Evolutionary conservation across 2,888 invertebrate species (phyloP).

Genomic region (Drosophila prostipennis): DNA sequence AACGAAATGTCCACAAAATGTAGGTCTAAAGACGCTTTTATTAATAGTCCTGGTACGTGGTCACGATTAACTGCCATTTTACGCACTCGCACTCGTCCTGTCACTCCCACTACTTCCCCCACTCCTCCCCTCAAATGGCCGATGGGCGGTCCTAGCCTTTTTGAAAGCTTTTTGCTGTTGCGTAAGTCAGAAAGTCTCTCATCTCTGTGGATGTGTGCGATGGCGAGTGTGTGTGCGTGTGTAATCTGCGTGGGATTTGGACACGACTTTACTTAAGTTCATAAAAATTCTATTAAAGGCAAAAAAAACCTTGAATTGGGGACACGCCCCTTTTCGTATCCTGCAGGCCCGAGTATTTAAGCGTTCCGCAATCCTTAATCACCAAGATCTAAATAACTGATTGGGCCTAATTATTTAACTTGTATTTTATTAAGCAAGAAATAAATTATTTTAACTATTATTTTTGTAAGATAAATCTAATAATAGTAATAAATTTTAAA

Average conservation of each 20-base stretch:
- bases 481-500: too few relatives aligned
- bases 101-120: conserved; percentile 17
- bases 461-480: too few relatives aligned
- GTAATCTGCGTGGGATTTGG: conserved; percentile 72
- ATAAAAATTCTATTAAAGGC: conserved; percentile 77
- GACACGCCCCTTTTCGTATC: conserved; percentile 39
- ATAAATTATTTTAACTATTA: too few relatives aligned
- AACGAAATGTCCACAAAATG: conserved; percentile 73
- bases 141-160: conserved; percentile 59
- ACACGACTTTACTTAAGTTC: conserved; percentile 78
- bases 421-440: not conserved
- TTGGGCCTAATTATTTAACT: not conserved
- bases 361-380: conserved; percentile 25
- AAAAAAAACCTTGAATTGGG: conserved; percentile 50
- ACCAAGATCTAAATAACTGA: conserved; percentile 20
- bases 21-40: conserved; percentile 75
- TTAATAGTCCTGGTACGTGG: conserved; percentile 78
- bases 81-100: conserved; percentile 68
- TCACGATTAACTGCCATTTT: conserved; percentile 78
- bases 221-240: conserved; percentile 40
- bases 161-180: conserved; percentile 79
- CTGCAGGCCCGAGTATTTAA: conserved; percentile 36
- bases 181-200: conserved; percentile 72
- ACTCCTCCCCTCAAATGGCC: conserved; percentile 5
- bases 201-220: conserved; percentile 13